Conservation (phyloP, 2,113 vertebrate genomes). For the Glaucidium brasilianum region DNA sequence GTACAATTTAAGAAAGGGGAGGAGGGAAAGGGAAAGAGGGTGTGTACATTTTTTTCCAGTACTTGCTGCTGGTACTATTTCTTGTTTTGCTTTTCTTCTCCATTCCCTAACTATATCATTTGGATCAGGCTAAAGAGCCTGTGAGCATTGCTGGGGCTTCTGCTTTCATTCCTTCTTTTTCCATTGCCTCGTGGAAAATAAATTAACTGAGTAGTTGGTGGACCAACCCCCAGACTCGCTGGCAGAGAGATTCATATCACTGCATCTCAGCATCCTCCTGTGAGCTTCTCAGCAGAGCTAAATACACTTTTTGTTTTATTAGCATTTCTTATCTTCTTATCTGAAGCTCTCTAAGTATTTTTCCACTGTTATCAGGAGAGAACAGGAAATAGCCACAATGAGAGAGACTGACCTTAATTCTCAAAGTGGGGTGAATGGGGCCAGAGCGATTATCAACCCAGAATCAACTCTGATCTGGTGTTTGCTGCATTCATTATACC, state of each 20-base stretch:
- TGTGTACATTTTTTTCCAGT: neutral
- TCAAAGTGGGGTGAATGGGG: neutral
- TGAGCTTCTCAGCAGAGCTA: conserved; percentile 4
- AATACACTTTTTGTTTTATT: conserved; percentile 38
- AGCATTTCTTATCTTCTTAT: conserved; percentile 28
- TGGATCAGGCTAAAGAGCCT: neutral
- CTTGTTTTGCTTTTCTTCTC: neutral
- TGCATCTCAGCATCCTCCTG: neutral
- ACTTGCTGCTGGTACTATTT: neutral
- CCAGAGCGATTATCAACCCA: neutral
- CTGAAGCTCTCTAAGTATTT: conserved; percentile 21
- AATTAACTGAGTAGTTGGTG: neutral
- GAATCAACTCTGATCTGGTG: neutral
- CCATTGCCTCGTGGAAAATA: conserved; percentile 16
- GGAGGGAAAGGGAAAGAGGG: neutral
- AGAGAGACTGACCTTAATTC: neutral
- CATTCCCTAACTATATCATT: neutral
- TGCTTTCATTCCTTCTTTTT: neutral
- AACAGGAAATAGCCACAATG: neutral
- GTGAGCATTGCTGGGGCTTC: neutral
- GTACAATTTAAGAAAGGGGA: neutral
- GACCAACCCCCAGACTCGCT: neutral
- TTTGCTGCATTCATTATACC: neutral
- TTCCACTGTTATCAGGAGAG: conserved; percentile 14
- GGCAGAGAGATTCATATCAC: neutral